Percentiles rank a stretch among this genome's conserved stretches.
Conservation (phyloP, 2,888 invertebrate genomes). For the Chamaedrilus cognettii region DNA sequence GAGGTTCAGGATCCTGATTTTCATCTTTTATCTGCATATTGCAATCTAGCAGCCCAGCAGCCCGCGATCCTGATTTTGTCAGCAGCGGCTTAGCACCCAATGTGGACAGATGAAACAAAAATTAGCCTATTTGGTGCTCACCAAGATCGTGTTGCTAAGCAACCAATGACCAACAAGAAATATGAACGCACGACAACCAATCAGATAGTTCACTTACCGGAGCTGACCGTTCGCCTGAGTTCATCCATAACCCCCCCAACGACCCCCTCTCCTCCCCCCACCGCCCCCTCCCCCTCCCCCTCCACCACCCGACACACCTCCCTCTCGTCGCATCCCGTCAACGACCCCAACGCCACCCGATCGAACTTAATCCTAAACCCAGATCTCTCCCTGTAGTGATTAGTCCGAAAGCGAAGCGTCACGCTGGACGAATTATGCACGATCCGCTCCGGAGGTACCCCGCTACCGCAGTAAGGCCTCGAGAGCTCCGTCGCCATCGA, state of each 20-base stretch:
- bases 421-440: not conserved
- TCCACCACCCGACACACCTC: not conserved
- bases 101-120: no score
- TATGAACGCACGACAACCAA: no score
- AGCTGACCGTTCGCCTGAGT: not conserved
- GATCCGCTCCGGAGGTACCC: not conserved
- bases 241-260: not conserved
- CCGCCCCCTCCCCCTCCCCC: not conserved
- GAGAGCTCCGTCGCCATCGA: not conserved
- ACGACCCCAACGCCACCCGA: not conserved
- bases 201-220: not conserved
- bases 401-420: conserved; percentile 5
- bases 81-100: no score
- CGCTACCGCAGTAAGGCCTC: conserved; percentile 1
- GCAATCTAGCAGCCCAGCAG: no score
- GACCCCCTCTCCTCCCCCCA: not conserved
- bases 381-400: conserved; percentile 8
- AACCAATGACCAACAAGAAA: no score
- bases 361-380: conserved; percentile 7
- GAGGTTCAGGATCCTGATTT: no score
- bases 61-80: no score
- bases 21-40: no score
- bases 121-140: no score
- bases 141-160: no score
- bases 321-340: not conserved